phyloP scores from a whole-genome alignment of 1,140 invertebrate species.

The Brachionus rubens region DNA sequence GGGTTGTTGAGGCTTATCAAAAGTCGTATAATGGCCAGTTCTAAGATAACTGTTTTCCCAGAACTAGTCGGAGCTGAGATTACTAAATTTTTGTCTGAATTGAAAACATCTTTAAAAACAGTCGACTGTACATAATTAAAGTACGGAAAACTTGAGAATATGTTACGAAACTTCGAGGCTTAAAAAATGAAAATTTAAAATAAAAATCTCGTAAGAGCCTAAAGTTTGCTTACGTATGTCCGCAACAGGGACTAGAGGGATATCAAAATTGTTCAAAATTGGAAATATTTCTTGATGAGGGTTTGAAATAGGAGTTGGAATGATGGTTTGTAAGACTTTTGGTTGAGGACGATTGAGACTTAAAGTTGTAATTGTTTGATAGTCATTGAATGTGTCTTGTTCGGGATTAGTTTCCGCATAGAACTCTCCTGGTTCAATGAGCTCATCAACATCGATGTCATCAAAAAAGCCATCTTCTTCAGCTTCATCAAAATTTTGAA shows the following conservation, averaged over 20 bases:
- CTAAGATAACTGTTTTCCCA: conserved; percentile 77
- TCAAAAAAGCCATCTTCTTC: too few species aligned
- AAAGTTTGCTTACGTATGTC: not conserved
- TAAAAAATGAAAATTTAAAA: conserved; percentile 29
- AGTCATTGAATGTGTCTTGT: too few species aligned
- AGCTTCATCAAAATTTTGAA: too few species aligned
- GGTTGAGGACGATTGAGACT: not conserved
- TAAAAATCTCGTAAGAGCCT: not conserved
- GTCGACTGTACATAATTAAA: conserved; percentile 72
- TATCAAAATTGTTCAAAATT: conserved; percentile 38
- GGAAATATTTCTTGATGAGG: not conserved
- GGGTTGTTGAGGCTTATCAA: conserved; percentile 54
- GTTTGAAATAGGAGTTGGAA: too few species aligned
- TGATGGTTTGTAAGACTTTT: not conserved
- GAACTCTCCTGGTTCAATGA: too few species aligned
- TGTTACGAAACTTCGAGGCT: not conserved
- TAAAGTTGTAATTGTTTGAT: too few species aligned
- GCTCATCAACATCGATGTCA: too few species aligned
- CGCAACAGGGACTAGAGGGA: conserved; percentile 44
- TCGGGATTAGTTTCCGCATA: too few species aligned
- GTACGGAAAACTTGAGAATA: conserved; percentile 66
- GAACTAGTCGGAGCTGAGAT: conserved; percentile 75
- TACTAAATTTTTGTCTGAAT: conserved; percentile 69
- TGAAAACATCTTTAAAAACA: conserved; percentile 67
- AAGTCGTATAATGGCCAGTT: conserved; percentile 71